Conservation (phyloP, 1,140 invertebrate species). For the Drosophila pectinifera region DNA sequence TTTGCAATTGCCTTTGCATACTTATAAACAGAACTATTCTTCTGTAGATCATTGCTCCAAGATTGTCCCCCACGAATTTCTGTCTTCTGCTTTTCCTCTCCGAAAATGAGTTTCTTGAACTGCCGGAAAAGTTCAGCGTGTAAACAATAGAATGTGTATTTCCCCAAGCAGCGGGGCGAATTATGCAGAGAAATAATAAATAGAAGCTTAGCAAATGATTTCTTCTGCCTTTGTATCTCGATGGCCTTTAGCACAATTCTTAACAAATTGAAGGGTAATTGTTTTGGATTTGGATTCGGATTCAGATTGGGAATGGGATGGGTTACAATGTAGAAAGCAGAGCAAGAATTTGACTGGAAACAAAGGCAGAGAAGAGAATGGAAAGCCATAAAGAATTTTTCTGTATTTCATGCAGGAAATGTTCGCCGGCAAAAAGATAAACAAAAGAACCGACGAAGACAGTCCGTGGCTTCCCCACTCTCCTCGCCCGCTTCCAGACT, state of each 20-base stretch:
- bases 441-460: constrained; percentile 59
- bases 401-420: constrained; percentile 68
- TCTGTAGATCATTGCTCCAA: not conserved
- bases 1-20: not conserved
- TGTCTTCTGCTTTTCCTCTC: not conserved
- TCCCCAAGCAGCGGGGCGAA: constrained; percentile 11
- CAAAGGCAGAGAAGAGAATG: constrained; percentile 21
- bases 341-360: constrained; percentile 14
- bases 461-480: constrained; percentile 1
- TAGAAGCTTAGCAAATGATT: constrained; percentile 38
- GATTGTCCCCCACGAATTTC: constrained; percentile 17
- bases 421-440: constrained; percentile 45
- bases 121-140: constrained; percentile 26
- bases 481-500: not conserved
- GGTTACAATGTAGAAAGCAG: constrained; percentile 32
- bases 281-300: constrained; percentile 45
- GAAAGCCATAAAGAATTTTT: constrained; percentile 42
- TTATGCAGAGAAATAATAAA: constrained; percentile 32
- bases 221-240: constrained; percentile 23
- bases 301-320: constrained; percentile 9
- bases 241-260: constrained; percentile 52
- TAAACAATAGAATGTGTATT: constrained; percentile 42
- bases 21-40: constrained; percentile 10
- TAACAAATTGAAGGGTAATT: constrained; percentile 78
- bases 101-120: constrained; percentile 36